Evolutionary conservation across 2,113 vertebrate species (phyloP), one percentile per base, ranked within the genome.

Genomic region (Oryzias javanicus): DNA sequence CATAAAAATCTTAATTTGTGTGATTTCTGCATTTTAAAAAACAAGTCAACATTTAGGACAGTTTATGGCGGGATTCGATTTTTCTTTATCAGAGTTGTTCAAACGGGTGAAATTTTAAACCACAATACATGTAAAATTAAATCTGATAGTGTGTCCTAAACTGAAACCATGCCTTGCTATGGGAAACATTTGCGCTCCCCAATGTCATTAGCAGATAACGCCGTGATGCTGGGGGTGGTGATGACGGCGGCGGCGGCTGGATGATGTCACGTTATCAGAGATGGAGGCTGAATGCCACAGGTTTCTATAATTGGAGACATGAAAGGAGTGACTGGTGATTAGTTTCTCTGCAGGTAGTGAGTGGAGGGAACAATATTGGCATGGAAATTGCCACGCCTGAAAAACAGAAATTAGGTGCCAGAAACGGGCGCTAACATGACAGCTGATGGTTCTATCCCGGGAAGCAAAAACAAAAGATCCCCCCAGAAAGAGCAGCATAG

Each of bases 301-400:
- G 20, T 29, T 4, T 42, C 40, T 59, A 17, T 70, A 50, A 70
- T 45, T 57, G 48, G 53, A 48, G 35, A 20, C n/a, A 55, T 25
- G 42, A 8, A n/a, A 16, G 55, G 41, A 10, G 25, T 20, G 53
- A 55, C 25, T 55, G 44, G 42, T 47, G 24, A 44, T 44, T 53
- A 53, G 59, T 18, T 61, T 51, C 40, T 51, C 48, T 42, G 59
- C 49, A 51, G 48, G 48, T 42, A n/a, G 48, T n/a, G 48, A 61
- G 49, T 25, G 20, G 13, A 62, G 20, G n/a, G 24, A 48, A 48
- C 25, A 17, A 40, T 41, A 20, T 27, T 14, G 16, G 17, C 24
- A n/a, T 1, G 35, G 18, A 51, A 50, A 14, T 13, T 42, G 48
- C 25, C n/a, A 14, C 29, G 22, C 24, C 4, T 35, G 18, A 20